Evolutionary conservation across 2,113 vertebrate species (phyloP).

Genomic region (Hippocampus mohnikei): DNA sequence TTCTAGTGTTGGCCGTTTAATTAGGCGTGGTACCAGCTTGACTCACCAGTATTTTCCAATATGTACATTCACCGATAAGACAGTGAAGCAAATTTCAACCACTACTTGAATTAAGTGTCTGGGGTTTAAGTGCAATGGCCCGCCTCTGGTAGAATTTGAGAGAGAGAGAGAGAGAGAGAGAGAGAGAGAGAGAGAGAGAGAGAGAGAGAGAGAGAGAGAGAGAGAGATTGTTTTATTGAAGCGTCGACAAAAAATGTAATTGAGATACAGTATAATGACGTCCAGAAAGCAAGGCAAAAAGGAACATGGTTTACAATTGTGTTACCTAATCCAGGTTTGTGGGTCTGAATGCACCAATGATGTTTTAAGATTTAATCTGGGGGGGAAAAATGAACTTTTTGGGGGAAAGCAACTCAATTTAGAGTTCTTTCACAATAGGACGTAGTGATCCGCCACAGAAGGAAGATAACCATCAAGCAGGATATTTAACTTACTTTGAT

Average conservation of each 20-base stretch:
- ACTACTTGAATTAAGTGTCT: conserved; percentile 13
- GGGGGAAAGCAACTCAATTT: neutral
- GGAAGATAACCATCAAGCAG: no score
- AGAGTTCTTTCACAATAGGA: no score
- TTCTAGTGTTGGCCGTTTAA: conserved; percentile 35
- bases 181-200: no score
- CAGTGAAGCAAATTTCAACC: conserved; percentile 17
- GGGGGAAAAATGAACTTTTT: neutral
- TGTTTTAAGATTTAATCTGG: neutral
- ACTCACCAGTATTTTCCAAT: conserved; percentile 21
- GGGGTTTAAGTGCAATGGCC: conserved; percentile 9
- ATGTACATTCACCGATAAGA: conserved; percentile 5
- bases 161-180: neutral
- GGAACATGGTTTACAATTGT: neutral
- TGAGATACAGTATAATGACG: neutral
- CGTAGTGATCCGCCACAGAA: no score
- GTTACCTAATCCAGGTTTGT: no score
- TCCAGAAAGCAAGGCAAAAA: neutral
- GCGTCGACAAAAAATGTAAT: neutral
- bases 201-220: neutral
- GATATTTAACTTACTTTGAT: no score
- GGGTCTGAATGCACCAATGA: neutral
- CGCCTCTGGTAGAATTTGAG: neutral
- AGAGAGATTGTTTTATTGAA: neutral
- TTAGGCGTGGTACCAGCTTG: conserved; percentile 20